A percentile compares a stretch with the other conserved stretches of the same genome.
Evolutionary conservation across 1,140 invertebrate genomes (phyloP).

Genomic region (Amyelois transitella): DNA sequence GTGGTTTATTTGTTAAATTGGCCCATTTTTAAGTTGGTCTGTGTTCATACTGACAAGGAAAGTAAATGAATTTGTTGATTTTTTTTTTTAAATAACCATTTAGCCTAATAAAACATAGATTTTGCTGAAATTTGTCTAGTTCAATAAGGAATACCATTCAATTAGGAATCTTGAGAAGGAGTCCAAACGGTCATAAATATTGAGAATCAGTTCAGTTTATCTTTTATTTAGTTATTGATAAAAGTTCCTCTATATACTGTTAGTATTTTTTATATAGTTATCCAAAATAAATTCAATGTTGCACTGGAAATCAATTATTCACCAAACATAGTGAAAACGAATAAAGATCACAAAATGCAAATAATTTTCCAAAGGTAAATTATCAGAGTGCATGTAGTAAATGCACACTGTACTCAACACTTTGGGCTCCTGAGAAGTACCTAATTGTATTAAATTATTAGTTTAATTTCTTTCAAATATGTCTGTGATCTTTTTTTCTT

Average conservation of each 20-base stretch:
- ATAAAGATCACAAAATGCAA: conserved; percentile 21
- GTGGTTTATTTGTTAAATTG: background rate
- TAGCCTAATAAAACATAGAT: too few relatives aligned
- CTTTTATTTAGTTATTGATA: too few relatives aligned
- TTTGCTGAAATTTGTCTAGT: too few relatives aligned
- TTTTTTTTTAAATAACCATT: too few relatives aligned
- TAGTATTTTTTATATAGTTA: background rate
- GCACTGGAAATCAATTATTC: background rate
- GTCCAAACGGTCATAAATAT: too few relatives aligned
- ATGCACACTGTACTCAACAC: conserved; percentile 66
- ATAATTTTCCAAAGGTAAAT: conserved; percentile 66
- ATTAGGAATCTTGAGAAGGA: too few relatives aligned
- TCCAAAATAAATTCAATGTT: background rate
- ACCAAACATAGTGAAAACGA: background rate
- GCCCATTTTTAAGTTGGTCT: too few relatives aligned
- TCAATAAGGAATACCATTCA: too few relatives aligned
- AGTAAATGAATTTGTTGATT: too few relatives aligned
- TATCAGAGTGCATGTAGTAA: conserved; percentile 46
- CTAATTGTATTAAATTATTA: background rate
- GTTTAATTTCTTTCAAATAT: background rate
- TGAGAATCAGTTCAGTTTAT: too few relatives aligned
- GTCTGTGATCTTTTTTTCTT: background rate
- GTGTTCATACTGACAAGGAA: too few relatives aligned
- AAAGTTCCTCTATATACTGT: too few relatives aligned
- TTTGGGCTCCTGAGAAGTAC: conserved; percentile 32